Evolutionary conservation across 2,888 invertebrate species (phyloP), one percentile per base, ranked within the genome.

Genomic region (Lasioglossum lativentre): DNA sequence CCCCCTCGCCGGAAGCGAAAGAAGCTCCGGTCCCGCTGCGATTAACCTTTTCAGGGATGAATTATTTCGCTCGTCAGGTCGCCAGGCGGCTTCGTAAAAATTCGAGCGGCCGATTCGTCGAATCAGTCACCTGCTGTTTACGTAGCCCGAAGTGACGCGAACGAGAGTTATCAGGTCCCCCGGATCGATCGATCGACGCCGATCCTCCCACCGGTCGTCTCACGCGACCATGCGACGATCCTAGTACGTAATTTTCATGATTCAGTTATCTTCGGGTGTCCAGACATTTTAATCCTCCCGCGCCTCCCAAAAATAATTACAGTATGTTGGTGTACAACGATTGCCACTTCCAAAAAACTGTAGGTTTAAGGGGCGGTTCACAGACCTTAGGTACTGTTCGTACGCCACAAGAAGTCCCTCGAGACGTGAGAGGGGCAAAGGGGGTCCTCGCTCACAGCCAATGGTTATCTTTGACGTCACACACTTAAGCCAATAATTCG

Each of bases 21-120:
- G 91, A 91, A 89, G 86, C 90, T 75, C 80, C 82, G 87, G 86
- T 87, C 90, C 90, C 78, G 91, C 90, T 89, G 90, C 90, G 90
- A 91, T 90, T 91, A 91, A 91, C 91, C 90, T 90, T 91, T 91
- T 91, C 90, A 90, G 91, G 89, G 90, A 90, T 90, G 91, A 90
- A 90, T 91, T 90, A 90, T 91, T 90, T 89, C 84, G 87, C 87
- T 91, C 90, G 90, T 89, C 88, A 87, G 83, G 83, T 88, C 86
- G 80, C 68, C 74, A 85, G 74, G 70, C 82, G 75, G 73, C 70
- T 75, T 83, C 80, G 90, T 78, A 78, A 88, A 89, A 86, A 88
- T 40, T 70, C n/a, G 40, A 72, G 81, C 38, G n/a, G 23, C 77
- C 88, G 90, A 85, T 86, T 87, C 83, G 88, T 82, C 86, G 88